phyloP scores from a whole-genome alignment of 2,888 invertebrate species.

The Rhorus exstirpatorius region DNA sequence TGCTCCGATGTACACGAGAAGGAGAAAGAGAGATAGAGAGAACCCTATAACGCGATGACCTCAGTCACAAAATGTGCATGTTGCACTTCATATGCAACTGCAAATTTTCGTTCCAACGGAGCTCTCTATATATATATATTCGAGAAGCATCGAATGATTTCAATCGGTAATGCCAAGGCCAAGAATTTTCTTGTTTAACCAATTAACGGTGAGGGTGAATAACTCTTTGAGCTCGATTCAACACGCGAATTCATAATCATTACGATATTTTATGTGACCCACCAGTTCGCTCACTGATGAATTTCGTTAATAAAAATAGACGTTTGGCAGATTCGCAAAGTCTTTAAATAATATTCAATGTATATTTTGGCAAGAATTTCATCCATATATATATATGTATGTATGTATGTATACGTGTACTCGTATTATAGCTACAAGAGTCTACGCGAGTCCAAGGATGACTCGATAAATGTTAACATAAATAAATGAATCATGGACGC shows the following conservation, averaged over 20 bases:
- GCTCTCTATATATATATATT: neutral
- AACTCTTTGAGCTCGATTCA: conserved; percentile 38
- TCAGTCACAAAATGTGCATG: conserved; percentile 1
- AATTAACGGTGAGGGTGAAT: conserved; percentile 58
- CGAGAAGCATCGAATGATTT: conserved; percentile 31
- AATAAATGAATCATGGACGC: conserved; percentile 50
- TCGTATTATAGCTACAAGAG: conserved; percentile 29
- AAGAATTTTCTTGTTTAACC: conserved; percentile 38
- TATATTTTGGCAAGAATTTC: conserved; percentile 68
- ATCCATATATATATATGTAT: conserved; percentile 6
- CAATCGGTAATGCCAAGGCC: conserved; percentile 56
- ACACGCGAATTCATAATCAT: conserved; percentile 56
- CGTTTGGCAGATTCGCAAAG: conserved; percentile 63
- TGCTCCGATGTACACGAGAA: neutral
- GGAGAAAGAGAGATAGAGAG: neutral
- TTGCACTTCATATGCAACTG: neutral
- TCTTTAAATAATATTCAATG: conserved; percentile 69
- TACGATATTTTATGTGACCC: conserved; percentile 50
- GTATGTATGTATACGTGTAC: neutral
- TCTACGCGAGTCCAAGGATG: conserved; percentile 44
- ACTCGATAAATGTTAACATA: conserved; percentile 57
- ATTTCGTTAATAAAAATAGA: conserved; percentile 70
- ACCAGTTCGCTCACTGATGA: conserved; percentile 51
- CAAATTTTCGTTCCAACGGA: neutral
- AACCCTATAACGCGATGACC: conserved; percentile 28